Evolutionary conservation across 2,113 vertebrate genomes (phyloP).

Genomic region (Speoplatyrhinus poulsoni): DNA sequence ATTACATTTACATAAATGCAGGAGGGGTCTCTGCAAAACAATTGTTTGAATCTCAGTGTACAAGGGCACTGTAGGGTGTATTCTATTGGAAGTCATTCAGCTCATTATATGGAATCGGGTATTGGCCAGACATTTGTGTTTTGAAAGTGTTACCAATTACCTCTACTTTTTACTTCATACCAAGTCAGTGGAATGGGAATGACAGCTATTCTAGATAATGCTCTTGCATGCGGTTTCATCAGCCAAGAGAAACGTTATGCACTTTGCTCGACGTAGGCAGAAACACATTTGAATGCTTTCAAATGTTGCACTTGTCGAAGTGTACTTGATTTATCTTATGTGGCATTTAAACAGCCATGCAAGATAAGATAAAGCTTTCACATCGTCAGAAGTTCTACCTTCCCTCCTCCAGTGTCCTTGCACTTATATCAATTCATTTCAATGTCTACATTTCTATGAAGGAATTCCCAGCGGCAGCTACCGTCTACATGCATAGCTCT

Average conservation of each 20-base stretch:
- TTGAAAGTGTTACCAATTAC: neutral
- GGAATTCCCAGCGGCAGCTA: neutral
- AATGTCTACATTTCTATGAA: neutral
- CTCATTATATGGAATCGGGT: neutral
- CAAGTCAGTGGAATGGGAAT: neutral
- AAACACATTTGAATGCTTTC: constrained; percentile 9
- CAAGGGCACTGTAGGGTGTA: neutral
- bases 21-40: constrained; percentile 19
- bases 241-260: constrained; percentile 9
- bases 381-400: neutral
- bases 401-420: neutral
- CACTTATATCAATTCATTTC: neutral
- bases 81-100: neutral
- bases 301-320: constrained; percentile 10
- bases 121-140: neutral
- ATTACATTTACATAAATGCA: constrained; percentile 18
- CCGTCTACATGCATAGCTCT: neutral
- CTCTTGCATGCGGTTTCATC: constrained; percentile 41
- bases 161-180: too few relatives aligned
- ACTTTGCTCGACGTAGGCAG: constrained; percentile 14
- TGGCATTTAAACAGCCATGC: neutral
- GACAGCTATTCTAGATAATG: constrained; percentile 5
- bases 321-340: constrained; percentile 19
- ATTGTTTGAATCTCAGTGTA: neutral
- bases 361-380: neutral